phyloP scores from a whole-genome alignment of 2,888 invertebrate genomes.

The Gandaritis pyraliata region DNA sequence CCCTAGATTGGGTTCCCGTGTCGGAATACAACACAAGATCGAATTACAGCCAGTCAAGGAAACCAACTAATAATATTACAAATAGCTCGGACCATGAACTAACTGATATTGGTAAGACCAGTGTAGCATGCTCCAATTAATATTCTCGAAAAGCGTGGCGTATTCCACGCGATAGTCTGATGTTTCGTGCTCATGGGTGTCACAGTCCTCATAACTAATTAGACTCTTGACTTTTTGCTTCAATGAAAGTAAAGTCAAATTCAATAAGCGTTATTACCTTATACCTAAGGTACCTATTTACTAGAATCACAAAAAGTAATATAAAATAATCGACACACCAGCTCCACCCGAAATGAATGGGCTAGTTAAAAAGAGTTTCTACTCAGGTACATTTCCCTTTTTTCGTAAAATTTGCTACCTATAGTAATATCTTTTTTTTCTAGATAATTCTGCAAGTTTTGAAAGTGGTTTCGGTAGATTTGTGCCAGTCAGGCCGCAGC shows the following conservation, averaged over 20 bases:
- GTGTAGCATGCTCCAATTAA: background rate
- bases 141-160: background rate
- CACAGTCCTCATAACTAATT: too few species aligned
- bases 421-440: slow-evolving; percentile 21
- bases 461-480: slow-evolving; percentile 81
- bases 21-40: slow-evolving; percentile 79
- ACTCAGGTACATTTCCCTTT: too few species aligned
- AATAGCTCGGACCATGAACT: slow-evolving; percentile 79
- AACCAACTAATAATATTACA: slow-evolving; percentile 73
- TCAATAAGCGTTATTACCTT: too few species aligned
- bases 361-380: too few species aligned
- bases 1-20: slow-evolving; percentile 82
- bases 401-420: too few species aligned
- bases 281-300: too few species aligned
- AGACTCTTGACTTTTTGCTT: too few species aligned
- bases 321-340: too few species aligned
- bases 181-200: too few species aligned
- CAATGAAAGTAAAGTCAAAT: too few species aligned
- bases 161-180: background rate
- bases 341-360: too few species aligned
- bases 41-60: slow-evolving; percentile 78
- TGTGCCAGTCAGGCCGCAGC: slow-evolving; percentile 81
- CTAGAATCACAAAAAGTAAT: too few species aligned
- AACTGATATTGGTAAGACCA: slow-evolving; percentile 74
- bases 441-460: slow-evolving; percentile 75